Percentiles rank a stretch among this genome's conserved stretches.
These are phyloP conservation scores for Papilio demoleus DNA, from an alignment of 2,888 invertebrate species.

Conservation along the genomic window DNA sequence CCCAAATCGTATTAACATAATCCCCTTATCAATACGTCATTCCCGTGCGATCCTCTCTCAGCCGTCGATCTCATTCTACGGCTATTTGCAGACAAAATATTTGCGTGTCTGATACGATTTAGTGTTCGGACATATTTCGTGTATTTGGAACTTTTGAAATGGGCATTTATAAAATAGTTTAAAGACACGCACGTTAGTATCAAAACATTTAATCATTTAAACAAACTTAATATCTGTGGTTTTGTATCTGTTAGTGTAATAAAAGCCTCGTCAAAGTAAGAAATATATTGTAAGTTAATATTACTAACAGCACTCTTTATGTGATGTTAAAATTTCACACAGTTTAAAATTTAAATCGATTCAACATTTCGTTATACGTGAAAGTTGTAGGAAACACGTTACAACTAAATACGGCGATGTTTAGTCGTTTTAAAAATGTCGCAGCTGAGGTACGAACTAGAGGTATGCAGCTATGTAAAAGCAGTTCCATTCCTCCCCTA, in stretches of 20 bases:
- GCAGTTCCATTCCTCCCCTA: constrained; percentile 36
- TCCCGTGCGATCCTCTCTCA: constrained; percentile 65
- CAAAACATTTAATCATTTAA: neutral
- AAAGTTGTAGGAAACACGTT: constrained; percentile 18
- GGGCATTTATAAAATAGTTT: neutral
- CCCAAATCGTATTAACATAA: constrained; percentile 66
- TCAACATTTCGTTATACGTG: constrained; percentile 8
- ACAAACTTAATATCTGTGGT: neutral
- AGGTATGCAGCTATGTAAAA: constrained; percentile 29
- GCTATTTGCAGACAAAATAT: constrained; percentile 60
- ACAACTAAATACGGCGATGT: constrained; percentile 9
- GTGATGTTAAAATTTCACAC: neutral
- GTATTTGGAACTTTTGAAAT: neutral
- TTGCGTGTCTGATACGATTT: constrained; percentile 46
- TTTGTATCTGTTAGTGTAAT: neutral
- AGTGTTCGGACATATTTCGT: constrained; percentile 3
- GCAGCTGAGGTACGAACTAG: constrained; percentile 7
- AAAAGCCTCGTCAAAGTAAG: too few relatives aligned
- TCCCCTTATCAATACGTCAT: constrained; percentile 68
- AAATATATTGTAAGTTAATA: neutral
- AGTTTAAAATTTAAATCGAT: constrained; percentile 14
- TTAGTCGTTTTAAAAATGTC: constrained; percentile 30
- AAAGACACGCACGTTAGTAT: neutral
- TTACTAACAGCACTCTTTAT: neutral
- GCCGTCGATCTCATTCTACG: constrained; percentile 51